These are phyloP conservation scores for Syngnathoides biaculeatus DNA, from an alignment of 2,113 vertebrate genomes.

Conservation along the genomic window DNA sequence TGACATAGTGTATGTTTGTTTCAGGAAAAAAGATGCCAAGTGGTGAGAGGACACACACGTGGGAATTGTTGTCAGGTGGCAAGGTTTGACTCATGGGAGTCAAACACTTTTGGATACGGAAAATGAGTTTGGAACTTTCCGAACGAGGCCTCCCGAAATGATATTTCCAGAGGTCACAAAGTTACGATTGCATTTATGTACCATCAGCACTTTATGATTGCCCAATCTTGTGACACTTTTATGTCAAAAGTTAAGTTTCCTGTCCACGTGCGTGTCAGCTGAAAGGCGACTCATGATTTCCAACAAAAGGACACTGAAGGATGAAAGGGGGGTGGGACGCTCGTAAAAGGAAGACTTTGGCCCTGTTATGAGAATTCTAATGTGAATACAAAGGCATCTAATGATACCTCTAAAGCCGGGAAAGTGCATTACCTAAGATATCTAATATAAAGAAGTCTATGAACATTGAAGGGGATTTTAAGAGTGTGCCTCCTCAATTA, in stretches of 20 bases:
- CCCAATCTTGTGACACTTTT: neutral
- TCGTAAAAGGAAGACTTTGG: neutral
- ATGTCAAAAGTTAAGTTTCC: neutral
- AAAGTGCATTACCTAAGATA: neutral
- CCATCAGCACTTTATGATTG: neutral
- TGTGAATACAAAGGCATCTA: neutral
- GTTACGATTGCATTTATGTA: neutral
- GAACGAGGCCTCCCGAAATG: neutral
- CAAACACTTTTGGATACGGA: neutral
- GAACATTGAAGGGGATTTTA: neutral
- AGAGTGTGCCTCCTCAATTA: conserved; percentile 28
- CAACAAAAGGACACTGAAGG: neutral
- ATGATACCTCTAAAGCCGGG: neutral
- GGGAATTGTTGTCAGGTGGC: neutral
- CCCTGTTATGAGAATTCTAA: neutral
- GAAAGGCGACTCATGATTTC: neutral
- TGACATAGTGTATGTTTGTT: conserved; percentile 18
- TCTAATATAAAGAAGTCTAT: conserved; percentile 1
- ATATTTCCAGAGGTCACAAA: neutral
- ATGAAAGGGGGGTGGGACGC: neutral
- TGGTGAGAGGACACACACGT: neutral
- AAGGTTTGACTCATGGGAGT: neutral
- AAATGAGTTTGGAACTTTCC: neutral
- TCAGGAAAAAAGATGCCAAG: conserved; percentile 33
- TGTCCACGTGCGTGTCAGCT: neutral